Base-by-base conservation (phyloP, 2,113 vertebrate species). In the Cryptomyrus ogoouensis region DNA sequence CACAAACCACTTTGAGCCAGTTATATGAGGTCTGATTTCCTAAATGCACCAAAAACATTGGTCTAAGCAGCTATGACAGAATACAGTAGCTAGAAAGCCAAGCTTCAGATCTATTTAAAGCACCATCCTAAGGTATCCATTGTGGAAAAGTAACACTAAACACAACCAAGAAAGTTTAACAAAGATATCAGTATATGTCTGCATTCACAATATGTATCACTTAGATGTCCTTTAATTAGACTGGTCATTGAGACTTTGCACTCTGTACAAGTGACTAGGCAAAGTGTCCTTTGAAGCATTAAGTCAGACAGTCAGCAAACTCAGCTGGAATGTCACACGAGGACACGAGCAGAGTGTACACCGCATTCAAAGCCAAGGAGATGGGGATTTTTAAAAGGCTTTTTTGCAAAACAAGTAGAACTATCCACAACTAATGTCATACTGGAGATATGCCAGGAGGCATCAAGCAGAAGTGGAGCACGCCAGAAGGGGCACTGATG, bases 171-270 rank as follows among this genome's bases (percentile, higher is more conserved):
- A 3, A 87, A 56, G 85, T 53, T 47, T 53, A 24, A 84, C 0
- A 8, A 9, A 15, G 50, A 13, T 39, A 50, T 56, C 15, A 85
- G 21, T 27, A 52, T 89, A 70, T 85, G 87, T 49, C 13, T 49
- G 52, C 47, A 21, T 52, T 88, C 80, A 24, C n/a, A 80, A 74
- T 50, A 87, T 39, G 44, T 46, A 88, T 87, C 62, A 87, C 66
- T 86, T 90, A 77, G 89, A 90, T 89, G 27, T 91, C 56, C 50
- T 27, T 24, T 89, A 92, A 91, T 92, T 91, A 91, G 88, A 53
- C 77, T 91, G 84, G 89, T 90, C 88, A 89, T 46, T 9, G 86
- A 90, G 35, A 88, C 89, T 89, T 89, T 88, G 39, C 4, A 62
- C 19, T 44, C 31, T 21, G 17, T 88, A 39, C 52, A 21, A 39